Evolutionary conservation across 2,888 invertebrate genomes (phyloP), one percentile per base, ranked within the genome.

Genomic region (Nephrotoma flavescens): DNA sequence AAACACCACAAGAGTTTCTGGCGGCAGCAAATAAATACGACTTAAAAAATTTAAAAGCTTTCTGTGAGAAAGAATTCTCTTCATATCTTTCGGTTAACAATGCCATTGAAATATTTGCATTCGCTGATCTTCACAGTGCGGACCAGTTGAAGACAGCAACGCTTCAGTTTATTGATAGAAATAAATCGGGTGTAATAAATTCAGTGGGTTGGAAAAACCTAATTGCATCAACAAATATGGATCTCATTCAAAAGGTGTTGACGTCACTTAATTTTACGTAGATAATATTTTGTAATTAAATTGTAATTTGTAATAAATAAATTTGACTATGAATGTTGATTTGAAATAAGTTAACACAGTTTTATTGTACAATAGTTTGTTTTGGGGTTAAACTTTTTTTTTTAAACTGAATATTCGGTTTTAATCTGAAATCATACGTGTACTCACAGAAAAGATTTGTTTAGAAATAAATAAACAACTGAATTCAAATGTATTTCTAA

Each of bases 21-120:
- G 99, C 99, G 87, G 99, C 99, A 88, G 99, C 99, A 86, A 99
- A 99, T 92, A 99, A 99, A 95, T 99, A 99, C 92, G 98, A 98
- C 87, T 92, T 99, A 90, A 99, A 99, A 92, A 95, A 99, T 93
- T 94, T 99, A 93, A 99, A 99, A 94, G 98, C 99, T 90, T 97
- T 98, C 97, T 98, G 99, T 92, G 99, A 99, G 92, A 98, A 99
- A 92, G 97, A 98, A 88, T 93, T 99, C 88, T 98, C 98, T 93
- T 95, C 97, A 89, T 98, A 96, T 92, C 94, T 99, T 89, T 97
- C 97, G 47, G 97, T 98, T 91, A 99, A 99, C 90, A 99, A 98
- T 90, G 98, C 98, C 86, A 98, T 98, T 86, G 98, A 98, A 92
- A 98, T 98, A 89, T 94, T 99, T 90, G 98, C 98, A 90, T 93